These are phyloP conservation scores for Drosophila subsilvestris DNA, from an alignment of 2,888 invertebrate genomes.

Conservation along the genomic window DNA sequence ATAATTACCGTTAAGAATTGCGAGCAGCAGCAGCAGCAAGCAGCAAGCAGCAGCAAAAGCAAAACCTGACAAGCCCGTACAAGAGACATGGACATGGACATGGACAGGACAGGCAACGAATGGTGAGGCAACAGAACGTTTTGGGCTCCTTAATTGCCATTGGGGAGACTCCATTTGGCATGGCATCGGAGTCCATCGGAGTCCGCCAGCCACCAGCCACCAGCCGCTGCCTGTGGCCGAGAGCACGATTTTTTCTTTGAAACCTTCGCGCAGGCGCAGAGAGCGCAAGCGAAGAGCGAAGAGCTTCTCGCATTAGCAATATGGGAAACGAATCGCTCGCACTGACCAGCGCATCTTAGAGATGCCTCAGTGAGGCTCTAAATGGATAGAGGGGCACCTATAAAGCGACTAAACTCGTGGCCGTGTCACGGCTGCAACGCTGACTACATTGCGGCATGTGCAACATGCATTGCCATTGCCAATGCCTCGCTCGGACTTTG, in stretches of 20 bases:
- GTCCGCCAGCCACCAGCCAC: not conserved
- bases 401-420: slow-evolving; percentile 16
- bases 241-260: slow-evolving; percentile 45
- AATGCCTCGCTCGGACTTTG: slow-evolving; percentile 1
- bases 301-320: slow-evolving; percentile 69
- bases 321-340: slow-evolving; percentile 76
- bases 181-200: slow-evolving; percentile 28
- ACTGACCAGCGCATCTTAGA: slow-evolving; percentile 61
- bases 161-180: slow-evolving; percentile 59
- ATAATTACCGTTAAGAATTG: slow-evolving; percentile 81
- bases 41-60: slow-evolving; percentile 15
- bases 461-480: slow-evolving; percentile 53
- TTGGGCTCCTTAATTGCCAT: slow-evolving; percentile 77
- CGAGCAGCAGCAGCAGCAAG: slow-evolving; percentile 44
- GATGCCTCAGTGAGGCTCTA: slow-evolving; percentile 6
- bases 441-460: slow-evolving; percentile 74
- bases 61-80: slow-evolving; percentile 4
- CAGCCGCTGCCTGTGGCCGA: slow-evolving; percentile 43
- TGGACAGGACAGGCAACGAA: slow-evolving; percentile 44
- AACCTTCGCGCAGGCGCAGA: no score
- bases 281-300: no score
- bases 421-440: slow-evolving; percentile 9
- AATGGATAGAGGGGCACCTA: not conserved
- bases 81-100: not conserved
- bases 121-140: slow-evolving; percentile 46